These are phyloP conservation scores for Eupeodes luniger DNA, from an alignment of 2,888 invertebrate species.

Conservation along the genomic window DNA sequence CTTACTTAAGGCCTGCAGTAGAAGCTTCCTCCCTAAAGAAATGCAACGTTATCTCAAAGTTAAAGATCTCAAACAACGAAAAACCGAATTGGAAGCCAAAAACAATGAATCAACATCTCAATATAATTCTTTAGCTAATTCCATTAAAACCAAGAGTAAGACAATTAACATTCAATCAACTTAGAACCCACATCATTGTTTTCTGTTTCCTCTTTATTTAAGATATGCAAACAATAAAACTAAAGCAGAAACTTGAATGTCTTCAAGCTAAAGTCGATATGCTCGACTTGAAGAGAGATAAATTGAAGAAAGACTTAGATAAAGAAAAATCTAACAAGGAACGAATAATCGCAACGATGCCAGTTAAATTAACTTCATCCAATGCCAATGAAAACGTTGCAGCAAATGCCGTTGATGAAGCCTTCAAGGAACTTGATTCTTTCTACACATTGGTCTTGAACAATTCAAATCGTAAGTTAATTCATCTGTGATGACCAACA, in stretches of 20 bases:
- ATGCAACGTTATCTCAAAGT: constrained; percentile 80
- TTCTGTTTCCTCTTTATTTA: not conserved
- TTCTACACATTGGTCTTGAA: constrained; percentile 80
- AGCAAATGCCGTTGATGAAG: constrained; percentile 78
- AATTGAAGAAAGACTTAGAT: constrained; percentile 77
- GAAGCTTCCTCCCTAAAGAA: constrained; percentile 80
- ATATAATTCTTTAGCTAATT: constrained; percentile 78
- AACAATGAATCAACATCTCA: constrained; percentile 78
- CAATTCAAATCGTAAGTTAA: constrained; percentile 77
- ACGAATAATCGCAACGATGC: constrained; percentile 80
- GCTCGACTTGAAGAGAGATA: constrained; percentile 79
- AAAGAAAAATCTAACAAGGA: constrained; percentile 79
- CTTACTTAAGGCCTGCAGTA: constrained; percentile 75
- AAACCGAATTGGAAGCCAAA: constrained; percentile 74
- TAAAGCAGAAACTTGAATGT: constrained; percentile 79
- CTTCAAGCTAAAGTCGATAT: constrained; percentile 78
- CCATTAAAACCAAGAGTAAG: constrained; percentile 81
- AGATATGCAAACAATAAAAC: constrained; percentile 81
- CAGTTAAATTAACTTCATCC: constrained; percentile 79
- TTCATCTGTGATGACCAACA: not conserved
- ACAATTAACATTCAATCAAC: too few relatives aligned
- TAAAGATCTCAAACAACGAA: constrained; percentile 79
- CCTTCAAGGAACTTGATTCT: constrained; percentile 79
- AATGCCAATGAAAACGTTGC: constrained; percentile 81
- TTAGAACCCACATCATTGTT: too few relatives aligned